Base-by-base conservation (phyloP, 2,888 invertebrate genomes). In the Papilio gigon region DNA sequence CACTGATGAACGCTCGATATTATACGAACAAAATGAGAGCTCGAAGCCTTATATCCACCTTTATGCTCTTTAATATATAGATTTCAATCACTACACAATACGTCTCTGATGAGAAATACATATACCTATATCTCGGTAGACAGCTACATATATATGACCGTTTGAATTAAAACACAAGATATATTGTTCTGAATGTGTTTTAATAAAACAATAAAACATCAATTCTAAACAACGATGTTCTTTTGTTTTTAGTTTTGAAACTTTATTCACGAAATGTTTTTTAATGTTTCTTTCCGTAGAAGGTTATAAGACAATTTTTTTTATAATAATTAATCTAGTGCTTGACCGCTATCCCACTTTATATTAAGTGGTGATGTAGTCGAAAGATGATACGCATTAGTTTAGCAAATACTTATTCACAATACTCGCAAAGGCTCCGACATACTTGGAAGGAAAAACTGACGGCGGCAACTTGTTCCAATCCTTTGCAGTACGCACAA, bases 31-130 rank as follows among this genome's bases (percentile, higher is more conserved):
- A 53, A 53, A 53, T 27, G 53, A 30, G 8, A 53, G n/a, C 27
- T 53, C 30, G 27, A n/a, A 53, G 27, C 53, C 30, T 53, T 53
- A 30, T 9, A 53, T 53, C 53, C 17, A 53, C 53, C n/a, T 30
- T 9, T 27, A 50, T 27, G 5, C 53, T 30, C 6, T 53, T 53
- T 53, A 30, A 53, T 53, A 27, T 53, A n/a, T 53, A 17, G 53
- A 53, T 27, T 53, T 6, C 30, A 17, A 53, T 30, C 27, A 14
- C 47, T 25, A 53, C 17, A 53, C 53, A 53, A 53, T 53, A 30
- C 53, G 30, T 30, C 53, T 53, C 53, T 17, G 53, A 53, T 30
- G 27, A 53, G 30, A 30, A 30, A 30, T 53, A n/a, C 4, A 6
- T 27, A 25, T 27, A n/a, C n/a, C n/a, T 30, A 30, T 30, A 9